Evolutionary conservation across 2,888 invertebrate genomes (phyloP).

Genomic region (Osmoderma eremita): DNA sequence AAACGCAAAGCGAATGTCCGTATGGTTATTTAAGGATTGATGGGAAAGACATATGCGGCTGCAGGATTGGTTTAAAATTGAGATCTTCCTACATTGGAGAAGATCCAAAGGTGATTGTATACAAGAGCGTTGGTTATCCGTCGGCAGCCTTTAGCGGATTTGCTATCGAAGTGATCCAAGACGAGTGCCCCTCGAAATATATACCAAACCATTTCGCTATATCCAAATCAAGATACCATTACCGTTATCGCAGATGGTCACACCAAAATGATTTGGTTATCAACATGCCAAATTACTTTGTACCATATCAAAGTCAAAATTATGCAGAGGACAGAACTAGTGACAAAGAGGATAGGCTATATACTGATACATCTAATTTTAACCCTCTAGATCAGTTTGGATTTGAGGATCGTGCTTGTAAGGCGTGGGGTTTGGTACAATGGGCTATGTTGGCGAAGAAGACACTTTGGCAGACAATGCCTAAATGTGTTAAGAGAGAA

Average conservation of each 20-base stretch:
- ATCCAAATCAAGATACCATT: not conserved
- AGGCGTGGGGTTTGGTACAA: constrained; percentile 49
- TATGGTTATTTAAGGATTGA: constrained; percentile 69
- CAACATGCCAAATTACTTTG: constrained; percentile 53
- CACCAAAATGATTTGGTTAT: not conserved
- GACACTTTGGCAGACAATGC: constrained; percentile 49
- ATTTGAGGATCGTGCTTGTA: constrained; percentile 48
- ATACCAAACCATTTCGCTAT: constrained; percentile 38
- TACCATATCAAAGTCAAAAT: constrained; percentile 55
- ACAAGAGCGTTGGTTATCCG: constrained; percentile 63
- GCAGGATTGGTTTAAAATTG: constrained; percentile 64
- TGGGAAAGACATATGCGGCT: constrained; percentile 69
- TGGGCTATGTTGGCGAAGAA: constrained; percentile 46
- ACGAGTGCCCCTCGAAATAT: constrained; percentile 64
- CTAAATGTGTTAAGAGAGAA: constrained; percentile 44
- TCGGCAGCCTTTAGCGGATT: constrained; percentile 65
- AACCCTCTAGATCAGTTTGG: constrained; percentile 41
- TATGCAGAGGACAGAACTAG: constrained; percentile 38
- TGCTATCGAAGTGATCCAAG: constrained; percentile 68
- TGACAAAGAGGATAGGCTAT: constrained; percentile 56
- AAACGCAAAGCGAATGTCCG: constrained; percentile 59
- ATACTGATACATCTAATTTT: constrained; percentile 54
- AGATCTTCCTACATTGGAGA: constrained; percentile 57
- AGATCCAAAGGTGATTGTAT: constrained; percentile 62
- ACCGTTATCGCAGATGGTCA: constrained; percentile 2